Evolutionary conservation across 2,888 invertebrate genomes (phyloP).

Genomic region (Chydorus sphaericus): DNA sequence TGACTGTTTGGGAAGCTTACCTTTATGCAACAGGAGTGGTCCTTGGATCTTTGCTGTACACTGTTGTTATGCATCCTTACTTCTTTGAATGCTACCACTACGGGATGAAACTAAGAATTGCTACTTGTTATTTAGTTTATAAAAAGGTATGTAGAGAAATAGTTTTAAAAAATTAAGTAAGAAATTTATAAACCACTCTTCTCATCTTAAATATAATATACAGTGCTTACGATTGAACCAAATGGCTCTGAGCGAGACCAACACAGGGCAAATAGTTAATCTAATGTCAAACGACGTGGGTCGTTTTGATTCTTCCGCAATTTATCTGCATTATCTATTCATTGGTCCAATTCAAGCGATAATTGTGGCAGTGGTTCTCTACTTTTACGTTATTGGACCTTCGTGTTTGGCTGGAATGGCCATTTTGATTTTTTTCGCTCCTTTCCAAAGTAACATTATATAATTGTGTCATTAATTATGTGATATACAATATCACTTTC

Average conservation of each 20-base stretch:
- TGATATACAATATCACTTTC: neutral
- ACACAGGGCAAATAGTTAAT: conserved; percentile 84
- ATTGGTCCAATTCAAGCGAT: conserved; percentile 71
- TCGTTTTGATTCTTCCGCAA: conserved; percentile 72
- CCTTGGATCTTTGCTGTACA: conserved; percentile 54
- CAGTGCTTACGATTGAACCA: conserved; percentile 37
- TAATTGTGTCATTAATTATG: neutral
- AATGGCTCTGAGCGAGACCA: conserved; percentile 68
- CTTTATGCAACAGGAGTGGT: conserved; percentile 58
- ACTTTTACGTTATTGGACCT: conserved; percentile 59
- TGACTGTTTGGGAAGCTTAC: conserved; percentile 46
- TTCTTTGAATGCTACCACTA: conserved; percentile 57
- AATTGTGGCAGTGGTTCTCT: conserved; percentile 61
- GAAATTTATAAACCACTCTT: neutral
- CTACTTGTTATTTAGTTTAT: conserved; percentile 67
- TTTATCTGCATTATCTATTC: conserved; percentile 4
- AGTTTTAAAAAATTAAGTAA: neutral
- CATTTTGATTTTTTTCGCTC: conserved; percentile 61
- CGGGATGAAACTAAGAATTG: conserved; percentile 69
- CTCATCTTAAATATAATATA: neutral
- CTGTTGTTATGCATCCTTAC: conserved; percentile 72
- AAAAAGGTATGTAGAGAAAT: conserved; percentile 47
- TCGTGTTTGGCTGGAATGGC: conserved; percentile 59
- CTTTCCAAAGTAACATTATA: conserved; percentile 53
- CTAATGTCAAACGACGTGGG: conserved; percentile 88